These are phyloP conservation scores for Mizuhopecten yessoensis DNA, from an alignment of 1,140 invertebrate species.

Conservation along the genomic window DNA sequence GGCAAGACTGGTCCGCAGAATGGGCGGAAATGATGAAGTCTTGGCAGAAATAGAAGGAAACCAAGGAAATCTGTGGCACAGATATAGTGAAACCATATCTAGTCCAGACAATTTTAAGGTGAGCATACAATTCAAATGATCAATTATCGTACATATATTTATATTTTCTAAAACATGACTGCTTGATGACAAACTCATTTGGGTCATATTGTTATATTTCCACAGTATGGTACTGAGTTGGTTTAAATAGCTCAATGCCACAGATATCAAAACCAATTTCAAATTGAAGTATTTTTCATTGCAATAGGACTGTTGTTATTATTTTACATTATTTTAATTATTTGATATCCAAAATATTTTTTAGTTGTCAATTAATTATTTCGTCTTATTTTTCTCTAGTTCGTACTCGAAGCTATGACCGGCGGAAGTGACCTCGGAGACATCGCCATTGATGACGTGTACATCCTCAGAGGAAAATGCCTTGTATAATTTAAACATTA, in stretches of 20 bases:
- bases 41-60: constrained; percentile 55
- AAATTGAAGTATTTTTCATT: too few species aligned
- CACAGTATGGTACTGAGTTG: too few species aligned
- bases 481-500: constrained; percentile 47
- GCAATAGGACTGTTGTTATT: too few species aligned
- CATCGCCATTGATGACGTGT: constrained; percentile 62
- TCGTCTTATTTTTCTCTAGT: constrained; percentile 46
- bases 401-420: constrained; percentile 58
- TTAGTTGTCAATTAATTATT: background rate
- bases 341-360: too few species aligned
- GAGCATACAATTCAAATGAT: background rate
- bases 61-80: constrained; percentile 58
- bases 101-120: constrained; percentile 57
- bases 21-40: constrained; percentile 49
- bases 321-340: too few species aligned
- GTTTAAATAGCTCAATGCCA: too few species aligned
- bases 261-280: too few species aligned
- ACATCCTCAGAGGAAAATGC: constrained; percentile 56
- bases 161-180: too few species aligned
- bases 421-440: constrained; percentile 57
- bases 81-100: constrained; percentile 47
- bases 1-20: constrained; percentile 47
- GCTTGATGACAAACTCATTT: too few species aligned
- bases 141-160: too few species aligned
- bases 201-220: too few species aligned